Conservation (phyloP, 2,113 vertebrate species). For the Psittacara wagleri region DNA sequence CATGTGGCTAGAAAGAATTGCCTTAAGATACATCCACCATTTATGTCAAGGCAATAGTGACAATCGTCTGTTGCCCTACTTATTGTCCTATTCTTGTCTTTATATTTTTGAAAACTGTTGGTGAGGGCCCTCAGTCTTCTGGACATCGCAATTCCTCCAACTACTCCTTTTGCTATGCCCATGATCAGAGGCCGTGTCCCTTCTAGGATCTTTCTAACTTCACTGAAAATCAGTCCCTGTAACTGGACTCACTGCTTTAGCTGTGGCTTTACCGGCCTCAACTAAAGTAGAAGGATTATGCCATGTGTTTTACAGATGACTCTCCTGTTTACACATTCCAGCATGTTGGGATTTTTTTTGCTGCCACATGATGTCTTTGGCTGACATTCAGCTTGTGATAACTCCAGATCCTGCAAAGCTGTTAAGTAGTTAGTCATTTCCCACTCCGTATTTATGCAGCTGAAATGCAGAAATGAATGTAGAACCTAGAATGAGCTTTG, state of each 20-base stretch:
- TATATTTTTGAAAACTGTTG: not conserved
- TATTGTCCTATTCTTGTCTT: not conserved
- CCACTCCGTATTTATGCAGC: not conserved
- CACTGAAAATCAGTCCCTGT: not conserved
- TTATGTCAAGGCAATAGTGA: not conserved
- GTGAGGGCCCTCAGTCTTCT: not conserved
- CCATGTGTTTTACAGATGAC: not conserved
- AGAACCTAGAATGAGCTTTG: not conserved
- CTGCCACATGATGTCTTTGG: not conserved
- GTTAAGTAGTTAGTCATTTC: not conserved
- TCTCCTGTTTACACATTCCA: not conserved
- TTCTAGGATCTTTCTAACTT: not conserved
- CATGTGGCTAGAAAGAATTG: not conserved
- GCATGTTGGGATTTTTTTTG: not conserved
- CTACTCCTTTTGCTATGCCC: not conserved
- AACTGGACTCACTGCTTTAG: not conserved
- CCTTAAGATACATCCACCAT: not conserved
- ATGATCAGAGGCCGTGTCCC: not conserved
- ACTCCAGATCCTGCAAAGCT: slow-evolving; percentile 4
- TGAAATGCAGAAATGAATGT: slow-evolving; percentile 8
- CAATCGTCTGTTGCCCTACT: not conserved
- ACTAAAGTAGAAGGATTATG: not conserved
- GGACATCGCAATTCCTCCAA: not conserved
- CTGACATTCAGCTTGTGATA: not conserved
- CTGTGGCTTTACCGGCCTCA: not conserved